These are phyloP conservation scores for Drosophila ezoana DNA, from an alignment of 2,888 invertebrate species.

Conservation along the genomic window DNA sequence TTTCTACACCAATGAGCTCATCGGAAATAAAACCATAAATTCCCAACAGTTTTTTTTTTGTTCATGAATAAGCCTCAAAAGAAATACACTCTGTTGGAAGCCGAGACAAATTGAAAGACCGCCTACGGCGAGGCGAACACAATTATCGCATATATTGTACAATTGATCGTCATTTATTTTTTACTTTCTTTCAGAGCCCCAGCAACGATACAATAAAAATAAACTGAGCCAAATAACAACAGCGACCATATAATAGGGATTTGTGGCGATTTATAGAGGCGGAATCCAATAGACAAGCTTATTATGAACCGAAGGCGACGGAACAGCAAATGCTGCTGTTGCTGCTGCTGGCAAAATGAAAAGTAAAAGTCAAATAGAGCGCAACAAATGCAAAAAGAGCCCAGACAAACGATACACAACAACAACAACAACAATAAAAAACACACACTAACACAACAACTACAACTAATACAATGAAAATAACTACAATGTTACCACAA, in stretches of 20 bases:
- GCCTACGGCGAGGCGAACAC: conserved; percentile 24
- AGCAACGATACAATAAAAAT: conserved; percentile 21
- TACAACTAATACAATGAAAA: conserved; percentile 19
- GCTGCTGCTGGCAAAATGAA: conserved; percentile 55
- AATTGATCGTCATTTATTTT: conserved; percentile 32
- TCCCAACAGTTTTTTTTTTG: conserved; percentile 19
- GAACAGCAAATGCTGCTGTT: conserved; percentile 9
- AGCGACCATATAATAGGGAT: conserved; percentile 19
- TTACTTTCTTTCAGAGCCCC: conserved; percentile 31
- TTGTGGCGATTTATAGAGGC: conserved; percentile 35
- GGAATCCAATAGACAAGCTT: conserved; percentile 47
- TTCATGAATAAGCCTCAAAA: conserved; percentile 4
- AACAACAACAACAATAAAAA: conserved; percentile 12
- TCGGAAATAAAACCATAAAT: conserved; percentile 27
- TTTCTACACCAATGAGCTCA: conserved; percentile 36
- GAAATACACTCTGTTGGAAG: conserved; percentile 4
- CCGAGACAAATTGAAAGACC: conserved; percentile 21
- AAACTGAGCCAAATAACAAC: conserved; percentile 14
- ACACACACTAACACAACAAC: background rate
- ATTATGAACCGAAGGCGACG: conserved; percentile 37
- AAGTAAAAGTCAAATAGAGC: conserved; percentile 78
- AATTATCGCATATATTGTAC: conserved; percentile 19
- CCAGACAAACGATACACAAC: conserved; percentile 55
- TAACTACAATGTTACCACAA: conserved; percentile 30
- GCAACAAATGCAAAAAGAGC: conserved; percentile 70